Conservation (phyloP, 2,797 vertebrate species). For the Bryconaethiops microstoma region DNA sequence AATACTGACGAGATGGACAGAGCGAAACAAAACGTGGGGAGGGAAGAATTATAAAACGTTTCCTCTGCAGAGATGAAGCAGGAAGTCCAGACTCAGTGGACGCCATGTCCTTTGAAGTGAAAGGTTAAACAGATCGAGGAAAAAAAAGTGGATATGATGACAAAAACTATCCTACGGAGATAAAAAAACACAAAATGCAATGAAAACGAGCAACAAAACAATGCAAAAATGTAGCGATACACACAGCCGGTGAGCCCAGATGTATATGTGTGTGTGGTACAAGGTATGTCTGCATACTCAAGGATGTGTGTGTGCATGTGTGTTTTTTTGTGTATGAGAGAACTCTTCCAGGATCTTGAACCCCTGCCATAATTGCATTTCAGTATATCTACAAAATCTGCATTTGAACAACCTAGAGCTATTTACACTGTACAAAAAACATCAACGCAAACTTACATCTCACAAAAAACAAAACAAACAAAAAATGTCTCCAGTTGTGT, state of each 20-base stretch:
- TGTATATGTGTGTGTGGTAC: no score
- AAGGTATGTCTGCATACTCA: neutral
- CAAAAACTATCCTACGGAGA: conserved; percentile 21
- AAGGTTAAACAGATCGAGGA: neutral
- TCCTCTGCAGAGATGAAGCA: neutral
- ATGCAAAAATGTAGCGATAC: neutral
- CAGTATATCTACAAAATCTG: conserved; percentile 89
- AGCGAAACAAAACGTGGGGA: conserved; percentile 18
- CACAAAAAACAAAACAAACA: neutral
- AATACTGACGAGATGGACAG: conserved; percentile 56
- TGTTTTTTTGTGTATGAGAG: conserved; percentile 6
- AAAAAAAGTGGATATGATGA: conserved; percentile 26
- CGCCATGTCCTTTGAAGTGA: conserved; percentile 28
- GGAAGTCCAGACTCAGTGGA: conserved; percentile 11
- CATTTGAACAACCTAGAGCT: conserved; percentile 82
- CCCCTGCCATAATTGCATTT: conserved; percentile 75
- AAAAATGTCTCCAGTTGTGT: neutral
- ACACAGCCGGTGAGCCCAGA: neutral
- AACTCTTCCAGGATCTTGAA: conserved; percentile 24
- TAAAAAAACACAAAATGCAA: neutral
- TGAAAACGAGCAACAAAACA: neutral
- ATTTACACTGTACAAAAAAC: conserved; percentile 90
- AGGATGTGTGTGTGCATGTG: neutral
- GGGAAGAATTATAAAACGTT: conserved; percentile 15
- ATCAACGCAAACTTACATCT: neutral